Conservation (phyloP, 2,113 vertebrate genomes). For the Peromyscus maniculatus region DNA sequence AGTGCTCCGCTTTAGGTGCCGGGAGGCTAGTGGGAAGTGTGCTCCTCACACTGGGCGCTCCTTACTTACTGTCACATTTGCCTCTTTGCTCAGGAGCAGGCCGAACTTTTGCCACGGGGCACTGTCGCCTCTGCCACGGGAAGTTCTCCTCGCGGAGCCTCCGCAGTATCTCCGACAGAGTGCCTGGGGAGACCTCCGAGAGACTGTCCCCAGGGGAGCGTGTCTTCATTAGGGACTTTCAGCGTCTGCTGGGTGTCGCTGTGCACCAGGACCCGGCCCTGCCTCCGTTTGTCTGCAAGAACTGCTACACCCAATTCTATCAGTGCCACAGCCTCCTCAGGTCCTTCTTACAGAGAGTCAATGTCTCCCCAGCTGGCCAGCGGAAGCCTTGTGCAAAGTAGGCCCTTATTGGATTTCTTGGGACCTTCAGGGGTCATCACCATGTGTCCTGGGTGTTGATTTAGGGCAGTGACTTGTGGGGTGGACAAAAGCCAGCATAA, state of each 20-base stretch:
- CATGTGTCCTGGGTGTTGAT: background rate
- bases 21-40: background rate
- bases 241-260: conserved; percentile 93
- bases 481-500: background rate
- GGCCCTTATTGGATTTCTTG: background rate
- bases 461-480: background rate
- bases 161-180: conserved; percentile 91
- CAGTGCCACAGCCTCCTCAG: conserved; percentile 94
- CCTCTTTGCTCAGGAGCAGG: conserved; percentile 82
- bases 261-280: conserved; percentile 91
- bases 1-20: background rate
- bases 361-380: conserved; percentile 86
- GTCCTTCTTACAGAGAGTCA: conserved; percentile 94
- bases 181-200: conserved; percentile 81
- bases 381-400: conserved; percentile 87
- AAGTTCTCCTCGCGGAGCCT: conserved; percentile 95
- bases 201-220: conserved; percentile 86
- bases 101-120: conserved; percentile 86
- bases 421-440: background rate
- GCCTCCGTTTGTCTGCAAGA: conserved; percentile 95
- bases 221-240: conserved; percentile 94
- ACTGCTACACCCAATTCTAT: conserved; percentile 97
- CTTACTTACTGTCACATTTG: background rate
- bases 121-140: conserved; percentile 97
- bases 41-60: background rate